Evolutionary conservation across 1,140 invertebrate species (phyloP).

Genomic region (Tetraneura akinire): DNA sequence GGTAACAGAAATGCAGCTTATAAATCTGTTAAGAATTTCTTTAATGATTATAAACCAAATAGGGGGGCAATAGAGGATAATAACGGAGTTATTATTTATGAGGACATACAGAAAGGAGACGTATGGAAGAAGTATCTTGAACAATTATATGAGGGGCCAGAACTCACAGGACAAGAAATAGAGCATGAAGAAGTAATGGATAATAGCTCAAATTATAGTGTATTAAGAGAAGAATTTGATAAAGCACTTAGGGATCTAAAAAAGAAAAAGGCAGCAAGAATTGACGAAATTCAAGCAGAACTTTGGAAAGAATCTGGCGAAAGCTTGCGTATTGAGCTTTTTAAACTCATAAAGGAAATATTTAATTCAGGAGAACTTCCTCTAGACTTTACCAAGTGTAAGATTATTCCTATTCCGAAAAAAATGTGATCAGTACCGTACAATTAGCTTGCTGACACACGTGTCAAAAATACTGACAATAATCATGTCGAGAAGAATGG

Average conservation of each 20-base stretch:
- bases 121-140: conserved; percentile 18
- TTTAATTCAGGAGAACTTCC: no score
- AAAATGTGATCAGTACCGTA: not conserved
- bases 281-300: not conserved
- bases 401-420: not conserved
- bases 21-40: conserved; percentile 27
- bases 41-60: conserved; percentile 19
- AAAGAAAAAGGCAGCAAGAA: not conserved
- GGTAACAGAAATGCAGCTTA: conserved; percentile 21
- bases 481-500: not conserved
- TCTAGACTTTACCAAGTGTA: not conserved
- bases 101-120: not conserved
- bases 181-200: not conserved
- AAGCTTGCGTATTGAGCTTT: not conserved
- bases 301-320: conserved; percentile 3
- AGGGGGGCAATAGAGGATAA: not conserved
- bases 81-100: conserved; percentile 6
- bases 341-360: conserved; percentile 3
- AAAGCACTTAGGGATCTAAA: conserved; percentile 12
- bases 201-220: not conserved
- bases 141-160: not conserved
- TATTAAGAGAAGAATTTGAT: conserved; percentile 29
- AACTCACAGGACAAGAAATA: conserved; percentile 13
- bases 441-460: no score
- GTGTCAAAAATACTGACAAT: conserved; percentile 13